These are phyloP conservation scores for Leuciscus idus DNA, from an alignment of 2,113 vertebrate genomes.

Conservation along the genomic window DNA sequence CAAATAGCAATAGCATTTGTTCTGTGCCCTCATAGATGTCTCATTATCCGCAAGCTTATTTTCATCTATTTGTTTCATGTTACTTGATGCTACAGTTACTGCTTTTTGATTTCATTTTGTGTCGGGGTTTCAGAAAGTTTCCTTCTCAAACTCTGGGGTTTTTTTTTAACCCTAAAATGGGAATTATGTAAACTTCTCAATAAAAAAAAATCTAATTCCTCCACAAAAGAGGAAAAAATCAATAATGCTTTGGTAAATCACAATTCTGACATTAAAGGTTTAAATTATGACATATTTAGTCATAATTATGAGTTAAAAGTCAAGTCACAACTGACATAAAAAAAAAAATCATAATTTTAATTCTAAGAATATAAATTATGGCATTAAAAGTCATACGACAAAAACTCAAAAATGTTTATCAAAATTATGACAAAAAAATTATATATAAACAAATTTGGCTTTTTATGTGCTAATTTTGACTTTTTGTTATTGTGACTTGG, in stretches of 20 bases:
- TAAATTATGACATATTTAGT: not conserved
- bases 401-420: too few species aligned
- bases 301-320: not conserved
- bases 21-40: not conserved
- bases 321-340: not conserved
- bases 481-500: too few species aligned
- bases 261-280: not conserved
- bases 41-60: not conserved
- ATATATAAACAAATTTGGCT: too few species aligned
- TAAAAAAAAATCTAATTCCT: not conserved
- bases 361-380: not conserved
- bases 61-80: not conserved
- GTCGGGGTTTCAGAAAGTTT: not conserved
- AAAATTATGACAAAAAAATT: too few species aligned
- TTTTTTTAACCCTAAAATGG: not conserved
- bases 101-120: not conserved
- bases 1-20: not conserved
- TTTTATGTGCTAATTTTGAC: too few species aligned
- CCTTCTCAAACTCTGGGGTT: not conserved
- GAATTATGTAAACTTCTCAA: not conserved
- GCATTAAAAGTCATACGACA: too few species aligned
- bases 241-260: not conserved
- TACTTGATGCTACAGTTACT: not conserved
- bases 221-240: not conserved
- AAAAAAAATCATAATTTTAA: not conserved